Evolutionary conservation across 2,797 vertebrate species (phyloP).

Genomic region (Periparus ater): DNA sequence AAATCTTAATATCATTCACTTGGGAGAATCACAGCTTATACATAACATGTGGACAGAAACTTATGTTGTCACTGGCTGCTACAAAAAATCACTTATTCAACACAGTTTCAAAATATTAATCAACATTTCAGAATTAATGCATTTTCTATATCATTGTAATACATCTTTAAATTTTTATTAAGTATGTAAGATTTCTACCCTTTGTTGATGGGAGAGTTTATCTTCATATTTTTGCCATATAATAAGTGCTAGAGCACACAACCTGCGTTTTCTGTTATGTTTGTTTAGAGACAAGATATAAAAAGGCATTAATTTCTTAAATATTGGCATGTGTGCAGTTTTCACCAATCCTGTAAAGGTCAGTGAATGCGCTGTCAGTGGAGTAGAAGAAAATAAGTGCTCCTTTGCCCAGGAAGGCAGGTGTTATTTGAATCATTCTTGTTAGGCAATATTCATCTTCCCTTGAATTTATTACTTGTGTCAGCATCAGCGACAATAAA

Average conservation of each 20-base stretch:
- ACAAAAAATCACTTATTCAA: not conserved
- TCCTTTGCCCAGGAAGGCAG: constrained; percentile 63
- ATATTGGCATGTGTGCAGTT: constrained; percentile 45
- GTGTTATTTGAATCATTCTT: constrained; percentile 67
- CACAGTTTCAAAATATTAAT: not conserved
- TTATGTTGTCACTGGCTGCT: not conserved
- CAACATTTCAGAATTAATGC: not conserved
- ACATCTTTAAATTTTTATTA: not conserved
- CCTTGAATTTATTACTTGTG: constrained; percentile 68
- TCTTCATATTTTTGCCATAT: not conserved
- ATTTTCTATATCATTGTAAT: not conserved
- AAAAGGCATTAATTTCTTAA: constrained; percentile 56
- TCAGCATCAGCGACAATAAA: constrained; percentile 63
- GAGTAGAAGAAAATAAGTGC: constrained; percentile 54
- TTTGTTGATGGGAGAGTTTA: not conserved
- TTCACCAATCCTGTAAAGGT: constrained; percentile 61
- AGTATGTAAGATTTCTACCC: not conserved
- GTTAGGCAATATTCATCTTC: constrained; percentile 67
- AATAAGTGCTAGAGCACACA: not conserved
- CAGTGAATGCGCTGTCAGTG: constrained; percentile 44
- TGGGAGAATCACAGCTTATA: not conserved
- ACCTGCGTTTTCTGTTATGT: not conserved
- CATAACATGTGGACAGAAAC: not conserved
- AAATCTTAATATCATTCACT: constrained; percentile 10
- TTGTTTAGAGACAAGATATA: constrained; percentile 8